Base-by-base conservation (phyloP, 2,797 vertebrate species). In the Tauraco hartlaubi region DNA sequence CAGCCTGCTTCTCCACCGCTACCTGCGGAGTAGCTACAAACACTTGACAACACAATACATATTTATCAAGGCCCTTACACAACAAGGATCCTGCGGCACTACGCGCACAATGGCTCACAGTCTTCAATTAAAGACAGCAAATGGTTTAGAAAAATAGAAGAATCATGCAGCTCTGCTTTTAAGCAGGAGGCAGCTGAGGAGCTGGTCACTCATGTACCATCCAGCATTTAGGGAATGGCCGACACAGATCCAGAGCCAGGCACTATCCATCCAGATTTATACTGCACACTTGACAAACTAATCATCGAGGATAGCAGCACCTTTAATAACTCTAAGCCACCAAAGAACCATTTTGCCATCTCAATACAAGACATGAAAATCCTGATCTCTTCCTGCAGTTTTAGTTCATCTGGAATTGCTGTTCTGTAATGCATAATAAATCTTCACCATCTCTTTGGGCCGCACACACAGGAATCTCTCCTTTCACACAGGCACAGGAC, bases 61-160 rank as follows among this genome's bases (percentile, higher is more conserved):
- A 95, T 94, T 94, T 95, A 96, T 93, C 83, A 80, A 90, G 85
- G 77, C 54, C 82, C 88, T 92, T 82, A 72, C 54, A 75, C 6
- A 4, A 92, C 73, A 88, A 90, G 86, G 78, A 94, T 93, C 71
- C 85, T 80, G 91, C n/a, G 2, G 84, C 76, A 78, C 64, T 63
- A 58, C 0, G 1, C 51, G 55, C 83, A 83, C 75, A 75, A 90
- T 22, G 44, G 85, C 67, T 95, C 85, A 61, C 71, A 83, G 89
- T 23, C 64, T 71, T 94, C 97, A 95, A 96, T 94, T 97, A 95
- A 88, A 84, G 73, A 51, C 12, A 71, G 66, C 29, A 94, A 95
- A 91, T n/a, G 75, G 78, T 75, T 94, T 59, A 82, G 73, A 59
- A 78, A 94, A 90, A 66, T 2, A 66, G 67, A 67, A 85, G 41